A percentile compares a stretch with the other conserved stretches of the same genome.
Conservation (phyloP, 2,113 vertebrate genomes). For the Willisornis vidua region DNA sequence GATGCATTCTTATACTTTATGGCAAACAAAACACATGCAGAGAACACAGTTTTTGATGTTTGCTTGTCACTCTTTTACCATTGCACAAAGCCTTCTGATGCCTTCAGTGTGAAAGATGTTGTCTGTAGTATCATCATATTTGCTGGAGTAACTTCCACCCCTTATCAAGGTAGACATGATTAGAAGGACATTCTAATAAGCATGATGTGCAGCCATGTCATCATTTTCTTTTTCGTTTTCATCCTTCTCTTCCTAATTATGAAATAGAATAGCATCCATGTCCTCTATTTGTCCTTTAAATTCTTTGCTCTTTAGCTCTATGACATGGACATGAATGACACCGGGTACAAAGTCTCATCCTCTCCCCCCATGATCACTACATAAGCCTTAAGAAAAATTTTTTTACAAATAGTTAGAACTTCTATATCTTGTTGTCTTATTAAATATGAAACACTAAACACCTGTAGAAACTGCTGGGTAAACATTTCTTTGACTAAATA, state of each 20-base stretch:
- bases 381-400: not conserved
- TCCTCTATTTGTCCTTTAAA: not conserved
- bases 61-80: not conserved
- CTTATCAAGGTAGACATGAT: not conserved
- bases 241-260: not conserved
- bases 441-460: not conserved
- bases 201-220: not conserved
- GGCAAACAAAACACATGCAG: not conserved
- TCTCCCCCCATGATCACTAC: not conserved
- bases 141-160: not conserved
- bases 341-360: not conserved
- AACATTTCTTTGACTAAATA: not conserved
- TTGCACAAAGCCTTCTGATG: not conserved
- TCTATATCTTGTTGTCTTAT: not conserved
- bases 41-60: not conserved
- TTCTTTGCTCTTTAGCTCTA: not conserved
- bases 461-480: not conserved
- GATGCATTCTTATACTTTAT: not conserved
- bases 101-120: not conserved
- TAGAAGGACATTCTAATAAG: not conserved
- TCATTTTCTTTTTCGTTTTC: not conserved
- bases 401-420: not conserved
- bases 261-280: not conserved
- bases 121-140: not conserved
- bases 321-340: not conserved